Conservation (phyloP, 2,888 invertebrate species). For the Xanthia icteritia region DNA sequence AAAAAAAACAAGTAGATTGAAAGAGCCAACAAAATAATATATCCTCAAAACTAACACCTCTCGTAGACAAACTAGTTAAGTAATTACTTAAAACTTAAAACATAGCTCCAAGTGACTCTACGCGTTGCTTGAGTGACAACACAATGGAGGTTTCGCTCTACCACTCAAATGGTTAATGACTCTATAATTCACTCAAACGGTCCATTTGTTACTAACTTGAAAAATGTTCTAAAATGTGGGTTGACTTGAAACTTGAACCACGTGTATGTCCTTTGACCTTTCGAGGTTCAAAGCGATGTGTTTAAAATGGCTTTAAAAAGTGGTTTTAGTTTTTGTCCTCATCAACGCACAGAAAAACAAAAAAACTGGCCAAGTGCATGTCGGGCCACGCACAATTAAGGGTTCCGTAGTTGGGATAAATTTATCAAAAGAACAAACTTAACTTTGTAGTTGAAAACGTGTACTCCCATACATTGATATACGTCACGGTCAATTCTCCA, state of each 20-base stretch:
- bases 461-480: too few species aligned
- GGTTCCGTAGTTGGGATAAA: too few species aligned
- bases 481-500: too few species aligned
- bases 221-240: constrained; percentile 41
- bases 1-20: not conserved
- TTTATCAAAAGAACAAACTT: too few species aligned
- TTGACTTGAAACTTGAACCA: constrained; percentile 1
- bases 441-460: too few species aligned
- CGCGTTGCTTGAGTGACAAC: constrained; percentile 53
- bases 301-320: not conserved
- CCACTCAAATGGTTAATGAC: constrained; percentile 64
- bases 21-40: constrained; percentile 3
- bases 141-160: constrained; percentile 59
- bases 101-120: constrained; percentile 51
- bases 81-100: constrained; percentile 45
- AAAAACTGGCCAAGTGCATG: not conserved
- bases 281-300: not conserved
- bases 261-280: constrained; percentile 4
- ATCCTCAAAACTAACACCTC: not conserved
- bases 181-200: constrained; percentile 49
- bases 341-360: not conserved
- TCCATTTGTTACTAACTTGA: constrained; percentile 49
- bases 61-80: constrained; percentile 26
- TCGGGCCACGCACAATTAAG: too few species aligned
- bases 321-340: not conserved